These are phyloP conservation scores for Nestor notabilis DNA, from an alignment of 2,113 vertebrate genomes.

Conservation along the genomic window DNA sequence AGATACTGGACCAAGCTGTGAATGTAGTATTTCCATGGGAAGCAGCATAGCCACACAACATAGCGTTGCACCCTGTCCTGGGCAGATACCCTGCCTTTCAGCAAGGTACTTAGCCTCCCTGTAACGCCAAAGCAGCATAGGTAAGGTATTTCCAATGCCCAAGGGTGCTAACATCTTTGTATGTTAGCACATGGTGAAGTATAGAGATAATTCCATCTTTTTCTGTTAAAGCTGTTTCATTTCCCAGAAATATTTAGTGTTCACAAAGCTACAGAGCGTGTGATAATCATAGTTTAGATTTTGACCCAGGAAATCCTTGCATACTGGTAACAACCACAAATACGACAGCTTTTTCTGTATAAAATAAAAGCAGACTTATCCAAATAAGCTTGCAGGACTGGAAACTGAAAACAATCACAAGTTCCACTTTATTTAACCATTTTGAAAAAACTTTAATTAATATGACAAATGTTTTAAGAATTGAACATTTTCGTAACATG, in stretches of 20 bases:
- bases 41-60: accelerated
- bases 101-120: accelerated
- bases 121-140: background rate
- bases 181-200: background rate
- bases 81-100: background rate
- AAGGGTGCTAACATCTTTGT: background rate
- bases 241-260: background rate
- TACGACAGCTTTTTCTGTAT: background rate
- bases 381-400: background rate
- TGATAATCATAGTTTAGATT: background rate
- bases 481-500: background rate
- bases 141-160: background rate
- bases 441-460: background rate
- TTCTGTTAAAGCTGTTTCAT: background rate
- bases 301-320: background rate
- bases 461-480: background rate
- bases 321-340: background rate
- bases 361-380: background rate
- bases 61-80: background rate
- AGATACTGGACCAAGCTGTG: background rate
- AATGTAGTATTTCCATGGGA: background rate
- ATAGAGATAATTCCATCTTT: background rate
- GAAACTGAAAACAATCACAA: background rate
- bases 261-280: background rate
- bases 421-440: background rate